phyloP scores from a whole-genome alignment of 2,797 vertebrate genomes.

The Gymnothorax reevesii region DNA sequence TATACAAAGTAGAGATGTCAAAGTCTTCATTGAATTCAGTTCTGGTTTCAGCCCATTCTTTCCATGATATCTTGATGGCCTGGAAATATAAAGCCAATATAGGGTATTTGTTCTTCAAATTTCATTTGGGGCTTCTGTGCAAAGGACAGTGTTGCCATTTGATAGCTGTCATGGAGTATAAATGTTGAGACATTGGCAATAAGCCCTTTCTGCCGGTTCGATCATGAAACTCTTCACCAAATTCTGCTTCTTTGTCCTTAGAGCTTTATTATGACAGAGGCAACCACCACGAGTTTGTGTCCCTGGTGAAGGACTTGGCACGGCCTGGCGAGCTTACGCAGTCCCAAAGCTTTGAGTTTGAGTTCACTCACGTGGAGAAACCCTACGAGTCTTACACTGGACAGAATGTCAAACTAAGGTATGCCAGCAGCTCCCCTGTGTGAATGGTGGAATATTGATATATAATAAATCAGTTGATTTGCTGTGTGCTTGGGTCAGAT shows the following conservation, averaged over 20 bases:
- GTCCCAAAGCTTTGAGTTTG: conserved; percentile 95
- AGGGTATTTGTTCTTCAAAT: neutral
- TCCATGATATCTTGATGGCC: neutral
- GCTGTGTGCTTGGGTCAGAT: neutral
- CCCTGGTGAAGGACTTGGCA: conserved; percentile 95
- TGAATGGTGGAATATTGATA: neutral
- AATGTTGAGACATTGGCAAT: neutral
- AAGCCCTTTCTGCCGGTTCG: neutral
- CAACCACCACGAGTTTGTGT: conserved; percentile 98
- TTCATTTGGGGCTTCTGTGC: neutral
- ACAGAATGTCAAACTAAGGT: conserved; percentile 97
- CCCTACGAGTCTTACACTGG: conserved; percentile 97
- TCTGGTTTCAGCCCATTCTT: neutral
- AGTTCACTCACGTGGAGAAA: conserved; percentile 98
- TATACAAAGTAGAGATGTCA: too few species aligned
- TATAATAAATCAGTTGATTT: neutral
- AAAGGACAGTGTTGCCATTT: neutral
- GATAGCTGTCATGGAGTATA: neutral
- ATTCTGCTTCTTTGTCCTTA: conserved; percentile 50
- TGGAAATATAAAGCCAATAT: neutral
- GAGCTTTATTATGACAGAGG: conserved; percentile 97
- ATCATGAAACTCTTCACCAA: neutral
- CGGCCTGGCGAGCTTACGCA: conserved; percentile 93
- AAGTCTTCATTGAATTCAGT: neutral
- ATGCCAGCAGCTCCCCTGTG: conserved; percentile 39